phyloP scores from a whole-genome alignment of 2,113 vertebrate species.

The Odocoileus hemionus region DNA sequence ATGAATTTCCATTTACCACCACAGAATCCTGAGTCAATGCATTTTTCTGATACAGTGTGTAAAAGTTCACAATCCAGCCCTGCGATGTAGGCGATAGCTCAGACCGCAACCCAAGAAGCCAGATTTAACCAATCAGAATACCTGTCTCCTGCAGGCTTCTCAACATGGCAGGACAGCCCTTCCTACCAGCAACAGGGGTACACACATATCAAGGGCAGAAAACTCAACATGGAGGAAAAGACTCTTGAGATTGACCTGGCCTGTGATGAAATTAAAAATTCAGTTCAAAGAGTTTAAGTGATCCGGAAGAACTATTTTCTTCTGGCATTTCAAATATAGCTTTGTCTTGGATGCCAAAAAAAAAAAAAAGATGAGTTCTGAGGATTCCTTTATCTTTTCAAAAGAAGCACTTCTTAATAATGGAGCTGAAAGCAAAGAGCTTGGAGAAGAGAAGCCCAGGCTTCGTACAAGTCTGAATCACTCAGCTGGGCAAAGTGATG shows the following conservation, averaged over 20 bases:
- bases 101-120: neutral
- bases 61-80: neutral
- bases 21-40: neutral
- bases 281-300: neutral
- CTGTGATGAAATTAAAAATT: slow-evolving; percentile 22
- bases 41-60: neutral
- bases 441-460: neutral
- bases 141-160: neutral
- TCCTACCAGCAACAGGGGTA: neutral
- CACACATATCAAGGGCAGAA: neutral
- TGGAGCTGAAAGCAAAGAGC: neutral
- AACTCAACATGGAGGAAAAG: neutral
- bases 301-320: neutral
- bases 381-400: neutral
- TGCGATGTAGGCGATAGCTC: neutral
- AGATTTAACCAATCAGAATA: neutral
- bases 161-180: neutral
- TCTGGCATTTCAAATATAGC: neutral
- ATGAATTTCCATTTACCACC: neutral
- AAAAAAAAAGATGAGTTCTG: neutral
- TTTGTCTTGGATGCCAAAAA: neutral
- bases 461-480: neutral
- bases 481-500: neutral
- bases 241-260: neutral
- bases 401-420: neutral